Percentiles rank a stretch among this genome's conserved stretches.
Evolutionary conservation across 2,797 vertebrate genomes (phyloP).

Genomic region (Enteromius paludinosus): DNA sequence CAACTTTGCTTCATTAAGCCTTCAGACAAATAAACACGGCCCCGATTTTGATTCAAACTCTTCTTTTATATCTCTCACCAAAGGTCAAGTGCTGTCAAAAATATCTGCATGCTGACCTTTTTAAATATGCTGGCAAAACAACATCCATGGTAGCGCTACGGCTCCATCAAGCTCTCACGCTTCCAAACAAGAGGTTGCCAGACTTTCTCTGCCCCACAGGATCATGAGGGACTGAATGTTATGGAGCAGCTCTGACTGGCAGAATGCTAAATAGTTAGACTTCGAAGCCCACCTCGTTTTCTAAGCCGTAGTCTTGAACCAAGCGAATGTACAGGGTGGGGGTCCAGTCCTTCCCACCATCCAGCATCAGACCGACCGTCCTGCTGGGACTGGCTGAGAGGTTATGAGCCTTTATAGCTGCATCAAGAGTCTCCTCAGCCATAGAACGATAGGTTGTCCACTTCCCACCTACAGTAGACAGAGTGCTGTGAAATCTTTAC

Average conservation of each 20-base stretch:
- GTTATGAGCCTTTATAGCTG: slow-evolving; percentile 74
- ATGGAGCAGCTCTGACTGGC: slow-evolving; percentile 32
- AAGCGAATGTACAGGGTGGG: slow-evolving; percentile 94
- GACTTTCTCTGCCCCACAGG: slow-evolving; percentile 37
- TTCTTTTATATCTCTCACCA: slow-evolving; percentile 69
- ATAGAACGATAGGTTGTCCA: slow-evolving; percentile 96
- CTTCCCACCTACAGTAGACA: slow-evolving; percentile 85
- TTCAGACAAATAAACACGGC: slow-evolving; percentile 65
- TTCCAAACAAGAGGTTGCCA: slow-evolving; percentile 52
- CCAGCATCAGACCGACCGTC: slow-evolving; percentile 87
- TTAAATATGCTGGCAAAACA: slow-evolving; percentile 73
- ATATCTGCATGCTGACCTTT: slow-evolving; percentile 85
- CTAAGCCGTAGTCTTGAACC: slow-evolving; percentile 95
- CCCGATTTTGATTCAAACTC: slow-evolving; percentile 73
- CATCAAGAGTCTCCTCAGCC: slow-evolving; percentile 90
- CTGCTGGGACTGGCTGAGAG: slow-evolving; percentile 76
- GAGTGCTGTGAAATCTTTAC: not conserved
- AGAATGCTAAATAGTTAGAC: slow-evolving; percentile 23
- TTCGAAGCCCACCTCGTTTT: slow-evolving; percentile 84
- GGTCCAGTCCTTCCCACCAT: slow-evolving; percentile 91
- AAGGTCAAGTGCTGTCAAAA: slow-evolving; percentile 83
- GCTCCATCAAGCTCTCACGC: slow-evolving; percentile 50
- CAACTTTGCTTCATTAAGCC: slow-evolving; percentile 63
- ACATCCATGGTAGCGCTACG: slow-evolving; percentile 48
- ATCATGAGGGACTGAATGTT: slow-evolving; percentile 46